Evolutionary conservation across 2,113 vertebrate genomes (phyloP).

Genomic region (Nannospalax galili): DNA sequence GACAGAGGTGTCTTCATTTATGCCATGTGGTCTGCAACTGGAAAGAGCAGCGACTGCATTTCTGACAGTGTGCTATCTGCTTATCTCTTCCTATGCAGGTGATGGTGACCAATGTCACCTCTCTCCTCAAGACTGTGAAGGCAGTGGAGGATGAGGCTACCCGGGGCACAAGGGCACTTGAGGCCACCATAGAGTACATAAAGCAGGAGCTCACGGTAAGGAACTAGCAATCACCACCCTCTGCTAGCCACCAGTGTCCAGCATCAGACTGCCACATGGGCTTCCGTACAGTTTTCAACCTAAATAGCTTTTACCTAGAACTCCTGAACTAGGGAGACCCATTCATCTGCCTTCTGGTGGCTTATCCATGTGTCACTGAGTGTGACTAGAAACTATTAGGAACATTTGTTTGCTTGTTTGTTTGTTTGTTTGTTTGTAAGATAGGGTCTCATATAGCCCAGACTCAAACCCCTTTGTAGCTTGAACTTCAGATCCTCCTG

Average conservation of each 20-base stretch:
- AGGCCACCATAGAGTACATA: conserved; percentile 98
- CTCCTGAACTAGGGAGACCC: neutral
- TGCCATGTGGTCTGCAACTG: neutral
- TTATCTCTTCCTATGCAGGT: conserved; percentile 87
- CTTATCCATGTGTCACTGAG: neutral
- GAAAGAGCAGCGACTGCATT: neutral
- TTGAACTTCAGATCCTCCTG: neutral
- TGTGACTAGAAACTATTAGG: neutral
- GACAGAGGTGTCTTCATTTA: neutral
- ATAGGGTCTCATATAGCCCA: neutral
- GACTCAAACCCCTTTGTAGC: neutral
- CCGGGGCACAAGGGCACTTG: conserved; percentile 96
- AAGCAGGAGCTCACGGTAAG: conserved; percentile 97
- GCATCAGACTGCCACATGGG: neutral
- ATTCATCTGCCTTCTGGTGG: neutral
- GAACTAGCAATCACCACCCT: accelerated
- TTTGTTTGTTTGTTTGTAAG: neutral
- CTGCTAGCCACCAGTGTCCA: neutral
- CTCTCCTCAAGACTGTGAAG: conserved; percentile 98
- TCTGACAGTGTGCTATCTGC: neutral
- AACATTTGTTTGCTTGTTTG: neutral
- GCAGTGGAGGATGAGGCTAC: conserved; percentile 99
- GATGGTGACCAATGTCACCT: conserved; percentile 99
- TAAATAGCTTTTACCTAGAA: neutral
- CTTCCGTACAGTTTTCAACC: neutral